Percentiles rank a stretch among this genome's conserved stretches.
Conservation (phyloP, 2,797 vertebrate genomes). For the Pangasius krempfi region DNA sequence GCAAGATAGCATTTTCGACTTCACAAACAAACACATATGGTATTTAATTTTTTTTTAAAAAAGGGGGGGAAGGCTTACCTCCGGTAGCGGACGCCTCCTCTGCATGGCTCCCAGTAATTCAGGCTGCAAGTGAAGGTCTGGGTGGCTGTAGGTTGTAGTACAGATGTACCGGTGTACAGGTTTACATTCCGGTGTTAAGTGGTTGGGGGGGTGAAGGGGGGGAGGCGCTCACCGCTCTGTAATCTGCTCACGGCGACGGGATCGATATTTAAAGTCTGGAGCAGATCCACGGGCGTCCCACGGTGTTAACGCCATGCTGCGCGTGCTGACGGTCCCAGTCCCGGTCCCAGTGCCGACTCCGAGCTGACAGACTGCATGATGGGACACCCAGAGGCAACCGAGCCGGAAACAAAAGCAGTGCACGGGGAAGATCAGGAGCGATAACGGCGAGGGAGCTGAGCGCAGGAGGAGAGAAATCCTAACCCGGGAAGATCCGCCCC, state of each 20-base stretch:
- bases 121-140: background rate
- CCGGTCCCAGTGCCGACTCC: background rate
- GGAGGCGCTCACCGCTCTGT: slow-evolving; percentile 10
- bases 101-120: slow-evolving; percentile 15
- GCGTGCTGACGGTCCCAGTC: slow-evolving; percentile 3
- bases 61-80: background rate
- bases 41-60: too few species aligned
- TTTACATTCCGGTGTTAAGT: slow-evolving; percentile 7
- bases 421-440: slow-evolving; percentile 41
- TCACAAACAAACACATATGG: background rate
- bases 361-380: slow-evolving; percentile 28
- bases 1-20: background rate
- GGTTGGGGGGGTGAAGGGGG: background rate
- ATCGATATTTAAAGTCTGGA: slow-evolving; percentile 53
- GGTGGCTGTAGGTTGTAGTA: background rate
- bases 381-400: slow-evolving; percentile 40
- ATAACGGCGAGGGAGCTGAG: slow-evolving; percentile 35
- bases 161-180: background rate
- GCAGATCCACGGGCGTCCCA: slow-evolving; percentile 63
- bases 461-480: slow-evolving; percentile 48
- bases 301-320: slow-evolving; percentile 22
- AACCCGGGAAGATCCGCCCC: slow-evolving; percentile 62
- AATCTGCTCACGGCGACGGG: slow-evolving; percentile 45
- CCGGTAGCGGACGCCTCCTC: slow-evolving; percentile 16
- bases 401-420: slow-evolving; percentile 43